A percentile compares a stretch with the other conserved stretches of the same genome.
Conservation (phyloP, 2,888 invertebrate genomes). For the Aporophyla lueneburgensis region DNA sequence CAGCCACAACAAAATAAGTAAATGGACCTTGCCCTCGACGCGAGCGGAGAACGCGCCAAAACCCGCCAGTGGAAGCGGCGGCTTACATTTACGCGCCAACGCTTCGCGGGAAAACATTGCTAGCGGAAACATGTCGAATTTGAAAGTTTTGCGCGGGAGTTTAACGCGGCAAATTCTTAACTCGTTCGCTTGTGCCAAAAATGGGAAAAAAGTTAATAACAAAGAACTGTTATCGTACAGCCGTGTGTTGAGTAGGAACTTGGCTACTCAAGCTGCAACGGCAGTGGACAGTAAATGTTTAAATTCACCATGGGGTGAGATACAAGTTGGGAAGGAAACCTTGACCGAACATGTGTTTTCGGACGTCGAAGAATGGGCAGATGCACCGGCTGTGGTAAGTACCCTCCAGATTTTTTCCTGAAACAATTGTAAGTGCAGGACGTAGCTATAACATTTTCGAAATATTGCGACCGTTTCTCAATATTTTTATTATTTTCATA, state of each 20-base stretch:
- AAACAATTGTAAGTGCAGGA: not conserved
- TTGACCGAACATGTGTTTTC: slow-evolving; percentile 91
- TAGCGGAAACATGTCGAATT: slow-evolving; percentile 82
- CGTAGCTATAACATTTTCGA: not conserved
- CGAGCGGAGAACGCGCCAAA: slow-evolving; percentile 81
- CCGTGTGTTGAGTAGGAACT: slow-evolving; percentile 73
- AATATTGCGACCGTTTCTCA: not conserved
- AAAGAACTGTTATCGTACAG: slow-evolving; percentile 63
- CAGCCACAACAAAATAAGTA: slow-evolving; percentile 74
- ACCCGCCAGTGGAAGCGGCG: slow-evolving; percentile 69
- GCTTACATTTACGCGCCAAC: slow-evolving; percentile 79
- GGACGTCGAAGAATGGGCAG: slow-evolving; percentile 89
- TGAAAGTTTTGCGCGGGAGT: slow-evolving; percentile 88
- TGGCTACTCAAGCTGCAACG: slow-evolving; percentile 81
- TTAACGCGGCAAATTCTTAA: slow-evolving; percentile 83
- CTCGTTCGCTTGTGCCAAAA: slow-evolving; percentile 71
- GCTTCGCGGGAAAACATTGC: slow-evolving; percentile 79
- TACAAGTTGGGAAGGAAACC: slow-evolving; percentile 89
- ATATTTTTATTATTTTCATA: not conserved
- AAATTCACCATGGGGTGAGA: slow-evolving; percentile 87
- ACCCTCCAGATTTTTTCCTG: slow-evolving; percentile 16
- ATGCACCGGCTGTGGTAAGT: slow-evolving; percentile 92
- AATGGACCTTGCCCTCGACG: slow-evolving; percentile 85
- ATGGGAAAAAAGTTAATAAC: slow-evolving; percentile 74
- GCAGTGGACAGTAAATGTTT: slow-evolving; percentile 79